A percentile compares a stretch with the other conserved stretches of the same genome.
Conservation (phyloP, 35 echinoderm and acorn worm species). For the Eucidaris tribuloides region DNA sequence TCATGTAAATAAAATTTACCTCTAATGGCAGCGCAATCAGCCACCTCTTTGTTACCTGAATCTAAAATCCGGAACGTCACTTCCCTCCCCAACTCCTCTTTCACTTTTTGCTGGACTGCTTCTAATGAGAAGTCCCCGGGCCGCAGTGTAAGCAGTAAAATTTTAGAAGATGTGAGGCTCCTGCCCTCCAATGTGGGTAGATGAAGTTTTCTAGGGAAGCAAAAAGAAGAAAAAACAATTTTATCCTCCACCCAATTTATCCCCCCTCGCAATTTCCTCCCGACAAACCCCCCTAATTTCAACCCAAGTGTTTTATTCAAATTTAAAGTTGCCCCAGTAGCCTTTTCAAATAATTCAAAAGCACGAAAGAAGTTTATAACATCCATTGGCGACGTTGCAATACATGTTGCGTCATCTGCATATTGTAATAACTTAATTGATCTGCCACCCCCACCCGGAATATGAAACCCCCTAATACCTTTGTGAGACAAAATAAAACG, state of each 20-base stretch:
- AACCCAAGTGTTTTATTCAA: conserved; percentile 7
- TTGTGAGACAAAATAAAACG: not conserved
- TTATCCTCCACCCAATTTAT: conserved; percentile 24
- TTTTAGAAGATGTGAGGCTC: too few relatives aligned
- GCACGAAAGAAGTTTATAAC: conserved; percentile 10
- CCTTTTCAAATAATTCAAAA: conserved; percentile 22
- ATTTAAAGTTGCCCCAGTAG: conserved; percentile 35
- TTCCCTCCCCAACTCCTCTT: too few relatives aligned
- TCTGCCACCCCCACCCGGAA: conserved; percentile 15
- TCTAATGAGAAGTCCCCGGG: too few relatives aligned
- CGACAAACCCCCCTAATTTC: conserved; percentile 14
- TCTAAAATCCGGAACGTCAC: too few relatives aligned
- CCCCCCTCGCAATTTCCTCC: conserved; percentile 18
- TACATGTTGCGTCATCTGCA: conserved; percentile 36
- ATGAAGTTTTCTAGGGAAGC: too few relatives aligned
- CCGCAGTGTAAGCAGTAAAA: too few relatives aligned
- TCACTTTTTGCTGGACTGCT: too few relatives aligned
- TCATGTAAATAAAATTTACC: too few relatives aligned
- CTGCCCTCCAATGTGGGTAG: too few relatives aligned
- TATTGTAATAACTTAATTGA: conserved; percentile 16
- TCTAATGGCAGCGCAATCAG: too few relatives aligned
- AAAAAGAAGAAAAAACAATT: too few relatives aligned
- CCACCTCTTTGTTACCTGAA: too few relatives aligned
- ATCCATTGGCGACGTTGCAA: conserved; percentile 5
- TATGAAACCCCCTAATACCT: not conserved